These are phyloP conservation scores for Psephotus haematonotus DNA, from an alignment of 2,113 vertebrate species.

Conservation along the genomic window DNA sequence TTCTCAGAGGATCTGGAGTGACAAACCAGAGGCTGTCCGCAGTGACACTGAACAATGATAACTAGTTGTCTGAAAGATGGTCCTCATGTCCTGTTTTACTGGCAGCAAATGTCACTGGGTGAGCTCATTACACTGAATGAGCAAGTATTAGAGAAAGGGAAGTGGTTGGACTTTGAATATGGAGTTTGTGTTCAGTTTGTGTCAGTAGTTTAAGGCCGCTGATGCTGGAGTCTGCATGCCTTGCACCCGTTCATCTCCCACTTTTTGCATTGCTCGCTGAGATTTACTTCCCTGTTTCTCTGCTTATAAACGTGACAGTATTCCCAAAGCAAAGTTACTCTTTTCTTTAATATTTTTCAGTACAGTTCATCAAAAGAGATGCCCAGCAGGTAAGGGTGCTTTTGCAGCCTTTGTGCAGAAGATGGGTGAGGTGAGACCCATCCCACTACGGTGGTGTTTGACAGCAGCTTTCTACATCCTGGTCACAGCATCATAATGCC, in stretches of 20 bases:
- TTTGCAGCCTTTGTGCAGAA: neutral
- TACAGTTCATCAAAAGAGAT: neutral
- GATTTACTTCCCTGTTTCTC: neutral
- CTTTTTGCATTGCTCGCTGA: neutral
- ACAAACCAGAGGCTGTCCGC: neutral
- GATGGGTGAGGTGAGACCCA: neutral
- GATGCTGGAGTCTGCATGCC: neutral
- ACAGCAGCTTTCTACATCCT: neutral
- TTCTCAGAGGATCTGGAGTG: neutral
- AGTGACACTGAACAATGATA: neutral
- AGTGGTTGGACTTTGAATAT: neutral
- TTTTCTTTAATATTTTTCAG: neutral
- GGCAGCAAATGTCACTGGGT: neutral
- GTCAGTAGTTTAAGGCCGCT: neutral
- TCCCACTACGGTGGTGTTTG: neutral
- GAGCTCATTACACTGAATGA: neutral
- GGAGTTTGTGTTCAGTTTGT: neutral
- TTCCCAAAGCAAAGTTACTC: neutral
- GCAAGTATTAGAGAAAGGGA: neutral
- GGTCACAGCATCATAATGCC: accelerated
- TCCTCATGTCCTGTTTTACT: neutral
- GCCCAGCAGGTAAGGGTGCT: neutral
- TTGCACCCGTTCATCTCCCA: neutral
- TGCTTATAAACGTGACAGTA: neutral
- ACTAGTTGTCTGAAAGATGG: neutral